phyloP scores from a whole-genome alignment of 2,113 vertebrate species.

The Limnothrissa miodon region DNA sequence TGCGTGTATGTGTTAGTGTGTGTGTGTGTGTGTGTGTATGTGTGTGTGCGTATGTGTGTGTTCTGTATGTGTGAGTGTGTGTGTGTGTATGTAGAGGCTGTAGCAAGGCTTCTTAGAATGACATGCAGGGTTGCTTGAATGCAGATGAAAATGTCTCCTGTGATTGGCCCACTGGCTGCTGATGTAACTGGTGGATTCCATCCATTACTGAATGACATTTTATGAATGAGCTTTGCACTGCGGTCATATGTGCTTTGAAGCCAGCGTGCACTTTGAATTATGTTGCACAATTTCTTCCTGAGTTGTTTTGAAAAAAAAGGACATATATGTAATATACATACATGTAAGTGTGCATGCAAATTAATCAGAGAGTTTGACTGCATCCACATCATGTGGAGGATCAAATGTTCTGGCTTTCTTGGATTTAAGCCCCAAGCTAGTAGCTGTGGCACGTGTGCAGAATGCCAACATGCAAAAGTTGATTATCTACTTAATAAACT shows the following conservation, averaged over 20 bases:
- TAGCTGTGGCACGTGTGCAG: slow-evolving; percentile 18
- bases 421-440: neutral
- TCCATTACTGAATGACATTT: neutral
- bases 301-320: neutral
- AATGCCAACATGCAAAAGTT: slow-evolving; percentile 10
- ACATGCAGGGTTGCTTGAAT: neutral
- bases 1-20: neutral
- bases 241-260: neutral
- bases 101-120: neutral
- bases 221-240: neutral
- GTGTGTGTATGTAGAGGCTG: neutral
- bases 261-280: neutral
- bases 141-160: neutral
- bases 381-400: no score
- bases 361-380: no score
- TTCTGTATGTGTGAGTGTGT: neutral
- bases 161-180: neutral
- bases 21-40: neutral
- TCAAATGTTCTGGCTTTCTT: neutral
- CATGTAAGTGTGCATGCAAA: neutral
- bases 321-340: neutral
- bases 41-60: neutral
- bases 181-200: neutral
- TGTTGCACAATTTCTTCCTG: no score
- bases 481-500: neutral